Conservation (phyloP, 1,140 invertebrate species). For the Drosophila repleta region DNA sequence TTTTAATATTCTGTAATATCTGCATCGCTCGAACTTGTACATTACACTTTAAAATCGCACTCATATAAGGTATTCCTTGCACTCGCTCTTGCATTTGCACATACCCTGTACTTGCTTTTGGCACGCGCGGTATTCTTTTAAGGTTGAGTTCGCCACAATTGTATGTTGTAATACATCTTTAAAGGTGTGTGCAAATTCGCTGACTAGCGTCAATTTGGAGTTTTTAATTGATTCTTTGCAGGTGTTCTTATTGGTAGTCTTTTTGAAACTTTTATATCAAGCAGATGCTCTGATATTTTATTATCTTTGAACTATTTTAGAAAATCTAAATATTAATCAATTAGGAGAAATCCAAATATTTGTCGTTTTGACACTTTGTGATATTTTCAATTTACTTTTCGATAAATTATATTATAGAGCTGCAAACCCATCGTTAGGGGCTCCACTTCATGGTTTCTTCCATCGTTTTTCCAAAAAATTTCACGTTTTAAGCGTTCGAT, state of each 20-base stretch:
- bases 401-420: no score
- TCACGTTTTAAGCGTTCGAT: no score
- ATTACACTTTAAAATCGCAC: conserved; percentile 38
- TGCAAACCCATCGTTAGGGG: no score
- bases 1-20: conserved; percentile 35
- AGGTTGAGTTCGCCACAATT: conserved; percentile 49
- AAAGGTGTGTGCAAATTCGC: conserved; percentile 18
- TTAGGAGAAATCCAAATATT: no score
- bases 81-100: conserved; percentile 36
- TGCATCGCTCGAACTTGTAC: conserved; percentile 40
- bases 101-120: conserved; percentile 41
- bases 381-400: no score
- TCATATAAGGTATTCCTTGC: conserved; percentile 1
- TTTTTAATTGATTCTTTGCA: conserved; percentile 32
- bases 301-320: no score
- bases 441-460: no score
- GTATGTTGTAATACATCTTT: conserved; percentile 35
- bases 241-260: conserved; percentile 15
- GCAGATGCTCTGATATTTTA: no score
- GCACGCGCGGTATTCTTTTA: conserved; percentile 45
- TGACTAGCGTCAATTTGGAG: conserved; percentile 44
- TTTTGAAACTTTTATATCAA: not conserved
- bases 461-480: no score
- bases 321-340: no score
- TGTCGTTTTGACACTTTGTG: no score